A percentile compares a stretch with the other conserved stretches of the same genome.
Evolutionary conservation across 2,888 invertebrate species (phyloP).

Genomic region (Eupithecia subfuscata): DNA sequence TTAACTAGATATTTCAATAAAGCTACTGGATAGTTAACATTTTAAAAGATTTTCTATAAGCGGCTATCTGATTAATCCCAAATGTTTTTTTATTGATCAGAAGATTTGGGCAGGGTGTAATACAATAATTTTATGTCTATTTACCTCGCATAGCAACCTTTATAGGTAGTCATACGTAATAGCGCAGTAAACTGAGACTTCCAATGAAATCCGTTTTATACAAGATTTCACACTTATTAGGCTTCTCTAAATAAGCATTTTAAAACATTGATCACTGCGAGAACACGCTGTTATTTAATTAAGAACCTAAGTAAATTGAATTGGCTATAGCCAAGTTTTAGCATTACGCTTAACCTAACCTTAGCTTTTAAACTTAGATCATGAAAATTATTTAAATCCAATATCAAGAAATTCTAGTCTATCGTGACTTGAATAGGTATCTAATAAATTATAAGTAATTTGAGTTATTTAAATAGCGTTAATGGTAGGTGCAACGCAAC

Average conservation of each 20-base stretch:
- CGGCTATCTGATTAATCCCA: conserved; percentile 20
- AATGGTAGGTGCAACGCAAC: conserved; percentile 22
- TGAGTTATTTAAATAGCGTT: conserved; percentile 13
- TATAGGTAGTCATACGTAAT: conserved; percentile 39
- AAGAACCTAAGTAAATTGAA: conserved; percentile 26
- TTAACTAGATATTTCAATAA: conserved; percentile 35
- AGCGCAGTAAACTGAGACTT: conserved; percentile 63
- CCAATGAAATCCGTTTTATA: conserved; percentile 66
- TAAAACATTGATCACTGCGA: conserved; percentile 39
- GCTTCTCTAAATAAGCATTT: conserved; percentile 46
- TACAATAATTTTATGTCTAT: conserved; percentile 44
- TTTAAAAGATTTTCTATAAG: conserved; percentile 27
- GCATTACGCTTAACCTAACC: conserved; percentile 51
- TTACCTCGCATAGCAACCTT: conserved; percentile 42
- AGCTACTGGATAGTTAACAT: conserved; percentile 31
- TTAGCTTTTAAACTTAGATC: conserved; percentile 43
- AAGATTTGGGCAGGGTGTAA: conserved; percentile 28
- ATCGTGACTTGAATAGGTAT: conserved; percentile 1
- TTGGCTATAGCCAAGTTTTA: conserved; percentile 45
- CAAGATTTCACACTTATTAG: conserved; percentile 60
- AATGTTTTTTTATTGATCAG: conserved; percentile 17
- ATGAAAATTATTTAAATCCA: conserved; percentile 23
- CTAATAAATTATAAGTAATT: neutral
- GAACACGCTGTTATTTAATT: conserved; percentile 42
- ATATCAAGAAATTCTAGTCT: neutral